Percentiles rank a stretch among this genome's conserved stretches.
These are phyloP conservation scores for Maylandia zebra DNA, from an alignment of 2,113 vertebrate genomes.

Conservation along the genomic window DNA sequence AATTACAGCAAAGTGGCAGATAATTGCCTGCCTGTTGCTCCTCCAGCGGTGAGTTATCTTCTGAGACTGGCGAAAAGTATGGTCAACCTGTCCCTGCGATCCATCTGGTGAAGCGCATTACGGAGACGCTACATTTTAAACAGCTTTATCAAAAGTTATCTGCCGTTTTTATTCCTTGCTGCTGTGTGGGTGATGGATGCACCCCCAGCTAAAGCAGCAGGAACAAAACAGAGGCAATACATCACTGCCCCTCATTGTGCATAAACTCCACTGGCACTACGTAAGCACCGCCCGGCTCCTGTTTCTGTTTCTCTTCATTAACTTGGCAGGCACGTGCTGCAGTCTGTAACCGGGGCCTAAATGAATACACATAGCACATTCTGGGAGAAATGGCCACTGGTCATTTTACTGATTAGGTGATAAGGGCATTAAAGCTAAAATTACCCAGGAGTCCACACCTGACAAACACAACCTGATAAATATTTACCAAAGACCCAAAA, in stretches of 20 bases:
- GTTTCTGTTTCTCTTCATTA: constrained; percentile 22
- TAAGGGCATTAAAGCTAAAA: neutral
- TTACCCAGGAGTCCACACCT: neutral
- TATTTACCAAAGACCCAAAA: neutral
- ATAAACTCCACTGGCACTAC: constrained; percentile 34
- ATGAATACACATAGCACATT: neutral
- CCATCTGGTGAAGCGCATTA: constrained; percentile 9
- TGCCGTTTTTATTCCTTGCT: constrained; percentile 21
- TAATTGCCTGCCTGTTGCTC: constrained; percentile 66
- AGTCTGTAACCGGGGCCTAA: neutral
- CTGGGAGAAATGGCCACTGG: neutral
- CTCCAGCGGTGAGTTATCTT: constrained; percentile 55
- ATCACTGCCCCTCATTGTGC: constrained; percentile 27
- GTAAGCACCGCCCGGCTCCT: constrained; percentile 6
- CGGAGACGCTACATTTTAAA: constrained; percentile 27
- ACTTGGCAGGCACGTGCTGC: neutral
- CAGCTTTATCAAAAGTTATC: constrained; percentile 40
- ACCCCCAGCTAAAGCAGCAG: neutral
- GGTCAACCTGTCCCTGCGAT: neutral
- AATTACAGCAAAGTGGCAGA: constrained; percentile 67
- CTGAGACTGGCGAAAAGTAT: constrained; percentile 32
- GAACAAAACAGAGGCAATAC: constrained; percentile 16
- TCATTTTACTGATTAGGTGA: neutral
- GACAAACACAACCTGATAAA: neutral
- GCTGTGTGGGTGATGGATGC: constrained; percentile 45